A percentile compares a stretch with the other conserved stretches of the same genome.
Evolutionary conservation across 2,797 vertebrate genomes (phyloP).

Genomic region (Remorina albescens): DNA sequence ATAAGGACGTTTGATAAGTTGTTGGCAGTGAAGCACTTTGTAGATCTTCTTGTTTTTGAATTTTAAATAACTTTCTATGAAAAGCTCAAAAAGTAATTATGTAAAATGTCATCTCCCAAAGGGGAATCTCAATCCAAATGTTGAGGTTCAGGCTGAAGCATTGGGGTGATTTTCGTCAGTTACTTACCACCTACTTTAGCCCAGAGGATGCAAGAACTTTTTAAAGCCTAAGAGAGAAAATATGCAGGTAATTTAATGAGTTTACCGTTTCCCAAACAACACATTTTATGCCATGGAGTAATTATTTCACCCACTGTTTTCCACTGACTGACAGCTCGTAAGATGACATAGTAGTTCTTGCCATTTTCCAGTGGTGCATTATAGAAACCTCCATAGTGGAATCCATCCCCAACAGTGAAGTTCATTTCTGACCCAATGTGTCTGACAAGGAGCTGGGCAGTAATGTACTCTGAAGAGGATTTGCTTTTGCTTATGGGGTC

Average conservation of each 20-base stretch:
- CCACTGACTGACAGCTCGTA: constrained; percentile 91
- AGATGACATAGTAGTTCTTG: constrained; percentile 88
- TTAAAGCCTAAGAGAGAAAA: constrained; percentile 70
- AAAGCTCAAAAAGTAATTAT: not conserved
- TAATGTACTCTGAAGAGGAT: constrained; percentile 80
- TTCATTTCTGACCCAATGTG: constrained; percentile 83
- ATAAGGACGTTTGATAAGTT: not conserved
- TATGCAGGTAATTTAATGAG: constrained; percentile 4
- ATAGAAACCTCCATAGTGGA: constrained; percentile 88
- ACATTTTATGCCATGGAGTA: not conserved
- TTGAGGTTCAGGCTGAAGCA: not conserved
- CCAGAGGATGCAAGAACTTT: constrained; percentile 84
- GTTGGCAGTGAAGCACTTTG: not conserved
- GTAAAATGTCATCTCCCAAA: not conserved
- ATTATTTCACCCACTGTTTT: constrained; percentile 83
- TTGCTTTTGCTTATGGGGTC: constrained; percentile 77
- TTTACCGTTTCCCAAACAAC: not conserved
- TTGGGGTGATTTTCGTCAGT: not conserved
- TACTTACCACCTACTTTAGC: constrained; percentile 82
- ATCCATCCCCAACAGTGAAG: constrained; percentile 90
- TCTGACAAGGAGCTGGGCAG: constrained; percentile 86
- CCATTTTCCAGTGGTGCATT: constrained; percentile 90
- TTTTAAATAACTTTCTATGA: not conserved
- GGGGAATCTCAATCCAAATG: not conserved
- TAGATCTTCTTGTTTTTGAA: not conserved